Conservation (phyloP, 2,113 vertebrate genomes). For the Cricetomys ansorgei region DNA sequence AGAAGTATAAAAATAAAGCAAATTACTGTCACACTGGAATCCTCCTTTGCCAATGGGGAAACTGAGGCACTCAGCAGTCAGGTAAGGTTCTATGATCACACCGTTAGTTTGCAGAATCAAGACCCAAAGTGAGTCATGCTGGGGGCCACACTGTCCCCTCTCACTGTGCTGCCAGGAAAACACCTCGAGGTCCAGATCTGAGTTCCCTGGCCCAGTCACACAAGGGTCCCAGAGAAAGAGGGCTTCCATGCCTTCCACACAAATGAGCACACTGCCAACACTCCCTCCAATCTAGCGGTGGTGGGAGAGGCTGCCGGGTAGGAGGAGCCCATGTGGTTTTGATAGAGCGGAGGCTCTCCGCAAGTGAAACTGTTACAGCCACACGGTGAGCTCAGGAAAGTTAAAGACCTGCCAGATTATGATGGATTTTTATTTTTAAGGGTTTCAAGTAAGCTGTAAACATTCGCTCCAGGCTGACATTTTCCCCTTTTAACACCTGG, state of each 20-base stretch:
- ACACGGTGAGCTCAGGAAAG: slow-evolving; percentile 75
- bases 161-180: fast-evolving
- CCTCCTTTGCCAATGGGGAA: slow-evolving; percentile 12
- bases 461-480: slow-evolving; percentile 81
- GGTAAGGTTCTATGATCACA: neutral
- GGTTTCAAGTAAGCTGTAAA: slow-evolving; percentile 87
- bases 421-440: slow-evolving; percentile 86
- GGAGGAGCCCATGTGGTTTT: slow-evolving; percentile 86
- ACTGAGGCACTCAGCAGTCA: neutral
- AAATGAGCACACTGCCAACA: slow-evolving; percentile 39
- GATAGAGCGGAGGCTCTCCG: slow-evolving; percentile 81
- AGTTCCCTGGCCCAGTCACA: neutral
- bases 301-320: slow-evolving; percentile 54
- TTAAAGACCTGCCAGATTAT: slow-evolving; percentile 84
- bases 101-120: neutral
- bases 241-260: neutral
- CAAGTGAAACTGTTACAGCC: slow-evolving; percentile 80
- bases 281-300: slow-evolving; percentile 45
- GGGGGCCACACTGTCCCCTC: neutral
- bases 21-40: neutral
- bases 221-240: neutral
- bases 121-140: neutral
- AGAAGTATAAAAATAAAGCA: neutral
- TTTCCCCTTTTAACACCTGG: slow-evolving; percentile 83
- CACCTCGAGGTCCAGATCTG: neutral